phyloP scores from a whole-genome alignment of 64 coral and sea anemone species.

The Stylophora pistillata region DNA sequence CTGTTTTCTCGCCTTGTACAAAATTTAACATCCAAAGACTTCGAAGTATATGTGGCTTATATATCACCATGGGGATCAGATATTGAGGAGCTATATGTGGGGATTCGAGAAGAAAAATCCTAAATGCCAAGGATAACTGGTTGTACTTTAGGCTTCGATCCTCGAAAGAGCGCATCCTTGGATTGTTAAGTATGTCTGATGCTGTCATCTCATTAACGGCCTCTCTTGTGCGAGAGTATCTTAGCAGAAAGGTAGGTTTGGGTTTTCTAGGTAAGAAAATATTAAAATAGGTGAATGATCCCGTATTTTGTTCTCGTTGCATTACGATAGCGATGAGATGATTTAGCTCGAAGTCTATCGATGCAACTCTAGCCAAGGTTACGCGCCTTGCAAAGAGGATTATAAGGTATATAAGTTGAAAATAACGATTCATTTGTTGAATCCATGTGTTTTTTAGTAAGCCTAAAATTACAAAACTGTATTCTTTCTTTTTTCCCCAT shows the following conservation, averaged over 20 bases:
- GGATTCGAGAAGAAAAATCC: not conserved
- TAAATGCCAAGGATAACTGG: not conserved
- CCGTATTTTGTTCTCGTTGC: not conserved
- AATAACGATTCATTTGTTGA: too few relatives aligned
- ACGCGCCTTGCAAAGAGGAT: too few relatives aligned
- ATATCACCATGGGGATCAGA: not conserved
- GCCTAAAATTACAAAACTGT: too few relatives aligned
- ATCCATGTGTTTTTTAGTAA: too few relatives aligned
- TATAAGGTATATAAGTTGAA: too few relatives aligned
- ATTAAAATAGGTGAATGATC: not conserved
- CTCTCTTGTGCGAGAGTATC: conserved; percentile 80
- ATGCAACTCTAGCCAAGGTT: too few relatives aligned
- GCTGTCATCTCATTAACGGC: conserved; percentile 56
- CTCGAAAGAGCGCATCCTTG: not conserved
- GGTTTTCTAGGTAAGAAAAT: not conserved
- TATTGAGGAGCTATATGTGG: not conserved
- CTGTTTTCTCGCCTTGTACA: not conserved
- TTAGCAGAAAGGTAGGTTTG: conserved; percentile 66
- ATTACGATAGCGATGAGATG: too few relatives aligned
- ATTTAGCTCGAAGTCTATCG: too few relatives aligned
- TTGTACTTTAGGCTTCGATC: not conserved
- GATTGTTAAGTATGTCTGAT: conserved; percentile 18
- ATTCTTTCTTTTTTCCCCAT: too few relatives aligned
- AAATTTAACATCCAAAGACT: not conserved
- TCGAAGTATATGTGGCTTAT: not conserved